A percentile compares a stretch with the other conserved stretches of the same genome.
phyloP scores from a whole-genome alignment of 2,797 vertebrate genomes.

The Oreochromis grahami region DNA sequence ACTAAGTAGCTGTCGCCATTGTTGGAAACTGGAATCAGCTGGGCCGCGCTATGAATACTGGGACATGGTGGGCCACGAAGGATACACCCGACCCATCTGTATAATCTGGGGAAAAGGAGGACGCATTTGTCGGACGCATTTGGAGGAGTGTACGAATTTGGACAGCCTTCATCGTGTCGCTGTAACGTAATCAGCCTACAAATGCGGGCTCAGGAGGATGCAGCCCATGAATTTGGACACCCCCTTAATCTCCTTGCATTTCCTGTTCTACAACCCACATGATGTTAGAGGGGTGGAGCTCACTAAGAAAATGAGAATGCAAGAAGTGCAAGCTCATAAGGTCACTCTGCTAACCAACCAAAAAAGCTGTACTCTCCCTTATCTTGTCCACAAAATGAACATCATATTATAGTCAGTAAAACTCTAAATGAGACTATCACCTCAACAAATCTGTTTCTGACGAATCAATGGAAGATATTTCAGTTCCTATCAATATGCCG shows the following conservation, averaged over 20 bases:
- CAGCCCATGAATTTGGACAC: not conserved
- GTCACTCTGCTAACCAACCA: not conserved
- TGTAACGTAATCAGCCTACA: not conserved
- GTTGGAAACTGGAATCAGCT: not conserved
- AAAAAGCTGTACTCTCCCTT: not conserved
- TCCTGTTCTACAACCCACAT: not conserved
- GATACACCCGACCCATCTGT: not conserved
- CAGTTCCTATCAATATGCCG: not conserved
- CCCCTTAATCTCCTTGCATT: not conserved
- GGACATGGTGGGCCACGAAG: not conserved
- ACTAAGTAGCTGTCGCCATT: not conserved
- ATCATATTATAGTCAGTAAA: not conserved
- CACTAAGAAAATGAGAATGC: not conserved
- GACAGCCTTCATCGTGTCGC: not conserved
- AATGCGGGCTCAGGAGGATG: not conserved
- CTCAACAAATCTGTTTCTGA: not conserved
- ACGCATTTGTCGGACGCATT: not conserved
- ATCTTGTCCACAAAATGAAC: not conserved
- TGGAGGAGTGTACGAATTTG: accelerated
- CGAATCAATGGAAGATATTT: not conserved
- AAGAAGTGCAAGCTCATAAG: not conserved
- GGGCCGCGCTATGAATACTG: not conserved
- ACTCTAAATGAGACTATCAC: not conserved
- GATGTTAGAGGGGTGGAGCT: not conserved
- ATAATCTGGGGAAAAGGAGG: not conserved